A percentile compares a stretch with the other conserved stretches of the same genome.
These are phyloP conservation scores for Crepidodera aurea DNA, from an alignment of 2,888 invertebrate species.

Conservation along the genomic window DNA sequence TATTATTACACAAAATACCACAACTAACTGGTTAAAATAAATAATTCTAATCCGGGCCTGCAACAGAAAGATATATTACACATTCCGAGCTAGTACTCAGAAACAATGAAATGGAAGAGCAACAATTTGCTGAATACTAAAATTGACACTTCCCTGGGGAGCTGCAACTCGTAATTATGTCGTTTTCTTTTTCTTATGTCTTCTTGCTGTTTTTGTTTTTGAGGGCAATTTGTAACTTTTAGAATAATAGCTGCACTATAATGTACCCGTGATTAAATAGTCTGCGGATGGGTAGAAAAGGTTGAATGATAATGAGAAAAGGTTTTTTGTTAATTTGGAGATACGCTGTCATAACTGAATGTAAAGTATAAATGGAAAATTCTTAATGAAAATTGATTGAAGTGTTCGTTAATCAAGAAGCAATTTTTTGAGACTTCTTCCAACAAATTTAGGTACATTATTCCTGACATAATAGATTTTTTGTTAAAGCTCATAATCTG, in stretches of 20 bases:
- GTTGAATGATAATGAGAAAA: too few relatives aligned
- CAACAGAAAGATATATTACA: slow-evolving; percentile 11
- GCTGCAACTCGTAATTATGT: slow-evolving; percentile 6
- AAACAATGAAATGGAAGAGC: slow-evolving; percentile 21
- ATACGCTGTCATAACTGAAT: too few relatives aligned
- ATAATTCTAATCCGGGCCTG: slow-evolving; percentile 13
- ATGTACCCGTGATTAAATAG: neutral
- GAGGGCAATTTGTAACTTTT: slow-evolving; percentile 3
- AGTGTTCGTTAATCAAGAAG: too few relatives aligned
- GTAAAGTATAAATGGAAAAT: too few relatives aligned
- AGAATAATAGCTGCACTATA: slow-evolving; percentile 1
- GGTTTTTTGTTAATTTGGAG: too few relatives aligned
- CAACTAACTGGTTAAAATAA: too few relatives aligned
- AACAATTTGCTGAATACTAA: slow-evolving; percentile 25
- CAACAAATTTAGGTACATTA: too few relatives aligned
- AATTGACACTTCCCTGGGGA: slow-evolving; percentile 13
- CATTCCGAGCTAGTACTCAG: slow-evolving; percentile 16
- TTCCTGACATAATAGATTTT: too few relatives aligned
- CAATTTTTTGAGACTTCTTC: too few relatives aligned
- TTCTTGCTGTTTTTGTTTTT: neutral
- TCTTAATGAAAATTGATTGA: too few relatives aligned
- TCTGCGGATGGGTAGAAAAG: neutral
- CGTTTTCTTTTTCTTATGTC: slow-evolving; percentile 8
- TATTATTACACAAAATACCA: too few relatives aligned
- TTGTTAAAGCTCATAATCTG: too few relatives aligned